Conservation (phyloP, 2,888 invertebrate species). For the Geophilus truncorum region DNA sequence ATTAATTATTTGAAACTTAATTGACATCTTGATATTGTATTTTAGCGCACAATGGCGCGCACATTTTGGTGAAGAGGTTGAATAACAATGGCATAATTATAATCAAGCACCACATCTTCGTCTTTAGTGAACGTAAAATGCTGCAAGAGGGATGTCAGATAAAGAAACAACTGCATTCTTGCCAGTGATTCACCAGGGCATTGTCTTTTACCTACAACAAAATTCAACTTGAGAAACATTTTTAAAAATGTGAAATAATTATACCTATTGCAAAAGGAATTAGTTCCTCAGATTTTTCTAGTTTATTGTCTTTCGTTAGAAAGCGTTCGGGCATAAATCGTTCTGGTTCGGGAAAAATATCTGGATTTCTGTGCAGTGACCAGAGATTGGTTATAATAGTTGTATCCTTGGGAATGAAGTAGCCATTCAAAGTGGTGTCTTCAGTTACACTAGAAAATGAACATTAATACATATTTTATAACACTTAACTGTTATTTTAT, state of each 20-base stretch:
- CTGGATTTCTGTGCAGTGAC: background rate
- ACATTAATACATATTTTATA: background rate
- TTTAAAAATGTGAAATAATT: background rate
- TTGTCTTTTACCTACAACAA: background rate
- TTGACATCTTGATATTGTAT: too few species aligned
- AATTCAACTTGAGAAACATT: background rate
- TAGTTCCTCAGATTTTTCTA: background rate
- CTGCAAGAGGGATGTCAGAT: background rate
- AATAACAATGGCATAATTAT: too few species aligned
- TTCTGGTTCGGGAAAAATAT: background rate
- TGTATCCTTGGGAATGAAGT: constrained; percentile 18
- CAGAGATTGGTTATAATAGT: constrained; percentile 1
- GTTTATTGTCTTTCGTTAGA: background rate
- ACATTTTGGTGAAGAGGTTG: too few species aligned
- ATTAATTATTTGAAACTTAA: too few species aligned
- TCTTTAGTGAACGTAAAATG: background rate
- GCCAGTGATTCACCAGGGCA: background rate
- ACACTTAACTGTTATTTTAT: background rate
- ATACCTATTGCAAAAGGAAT: constrained; percentile 8
- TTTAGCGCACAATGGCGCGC: too few species aligned
- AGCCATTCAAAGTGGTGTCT: constrained; percentile 22
- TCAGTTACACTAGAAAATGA: background rate
- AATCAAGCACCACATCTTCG: background rate
- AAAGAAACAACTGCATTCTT: background rate
- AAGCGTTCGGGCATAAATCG: background rate